These are phyloP conservation scores for Halesus radiatus DNA, from an alignment of 1,140 invertebrate genomes.

Conservation along the genomic window DNA sequence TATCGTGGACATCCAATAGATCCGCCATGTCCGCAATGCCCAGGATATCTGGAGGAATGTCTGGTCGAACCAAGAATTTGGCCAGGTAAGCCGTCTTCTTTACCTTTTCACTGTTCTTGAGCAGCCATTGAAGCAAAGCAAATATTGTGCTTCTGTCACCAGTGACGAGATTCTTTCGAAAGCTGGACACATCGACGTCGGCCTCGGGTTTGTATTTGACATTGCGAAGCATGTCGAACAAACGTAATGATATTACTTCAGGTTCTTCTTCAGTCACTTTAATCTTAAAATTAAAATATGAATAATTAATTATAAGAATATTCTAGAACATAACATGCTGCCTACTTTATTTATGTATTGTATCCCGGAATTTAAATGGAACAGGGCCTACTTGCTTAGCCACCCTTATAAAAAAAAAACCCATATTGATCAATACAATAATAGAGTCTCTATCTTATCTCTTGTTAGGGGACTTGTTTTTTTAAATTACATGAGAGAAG, in stretches of 20 bases:
- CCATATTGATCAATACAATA: no score
- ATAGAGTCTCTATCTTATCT: no score
- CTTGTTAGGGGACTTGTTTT: no score
- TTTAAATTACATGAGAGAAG: no score
- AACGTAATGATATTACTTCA: constrained; percentile 63
- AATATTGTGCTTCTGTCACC: constrained; percentile 83
- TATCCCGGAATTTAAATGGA: no score
- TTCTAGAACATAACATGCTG: no score
- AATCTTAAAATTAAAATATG: constrained; percentile 58
- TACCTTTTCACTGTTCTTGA: constrained; percentile 79
- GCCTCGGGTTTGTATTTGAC: constrained; percentile 68
- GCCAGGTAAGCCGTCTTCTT: constrained; percentile 88
- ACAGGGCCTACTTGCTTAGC: no score
- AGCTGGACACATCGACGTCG: constrained; percentile 65
- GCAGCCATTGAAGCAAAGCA: constrained; percentile 85
- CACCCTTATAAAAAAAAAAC: no score
- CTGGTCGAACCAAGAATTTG: constrained; percentile 70
- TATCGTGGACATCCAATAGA: constrained; percentile 82
- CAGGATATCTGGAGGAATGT: constrained; percentile 85
- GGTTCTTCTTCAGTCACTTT: constrained; percentile 67
- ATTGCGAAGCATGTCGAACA: constrained; percentile 67
- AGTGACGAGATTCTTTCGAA: constrained; percentile 80
- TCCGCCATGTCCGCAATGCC: constrained; percentile 82
- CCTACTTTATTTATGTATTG: no score
- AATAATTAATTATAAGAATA: no score